These are phyloP conservation scores for Lasioglossum leucozonium DNA, from an alignment of 2,888 invertebrate genomes.

Conservation along the genomic window DNA sequence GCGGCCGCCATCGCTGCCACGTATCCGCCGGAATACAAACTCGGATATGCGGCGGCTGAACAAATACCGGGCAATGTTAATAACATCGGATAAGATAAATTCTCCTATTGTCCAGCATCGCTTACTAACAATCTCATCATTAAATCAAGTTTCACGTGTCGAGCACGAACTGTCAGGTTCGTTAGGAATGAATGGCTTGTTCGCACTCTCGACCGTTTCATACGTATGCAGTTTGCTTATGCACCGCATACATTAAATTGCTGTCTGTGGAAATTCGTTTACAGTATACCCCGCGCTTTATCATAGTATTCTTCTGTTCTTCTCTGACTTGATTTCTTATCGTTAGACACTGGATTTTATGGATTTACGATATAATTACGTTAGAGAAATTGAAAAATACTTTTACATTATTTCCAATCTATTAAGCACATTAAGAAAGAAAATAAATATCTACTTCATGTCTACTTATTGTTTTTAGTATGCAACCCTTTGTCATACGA, in stretches of 20 bases:
- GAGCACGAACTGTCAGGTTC: not conserved
- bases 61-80: not conserved
- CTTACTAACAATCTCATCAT: not conserved
- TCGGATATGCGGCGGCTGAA: constrained; percentile 89
- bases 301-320: not conserved
- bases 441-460: no score
- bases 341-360: no score
- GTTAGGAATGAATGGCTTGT: not conserved
- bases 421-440: no score
- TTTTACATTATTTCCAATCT: no score
- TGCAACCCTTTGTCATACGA: no score
- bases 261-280: not conserved
- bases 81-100: not conserved
- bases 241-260: not conserved
- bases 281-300: not conserved
- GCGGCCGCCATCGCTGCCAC: constrained; percentile 92
- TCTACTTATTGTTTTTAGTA: no score
- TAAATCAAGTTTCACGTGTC: not conserved
- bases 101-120: not conserved
- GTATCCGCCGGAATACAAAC: constrained; percentile 89
- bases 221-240: not conserved
- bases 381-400: no score
- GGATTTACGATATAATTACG: no score
- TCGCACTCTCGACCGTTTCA: not conserved
- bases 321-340: not conserved